Base-by-base conservation (phyloP, 2,797 vertebrate species). In the Pantherophis vulpinus region DNA sequence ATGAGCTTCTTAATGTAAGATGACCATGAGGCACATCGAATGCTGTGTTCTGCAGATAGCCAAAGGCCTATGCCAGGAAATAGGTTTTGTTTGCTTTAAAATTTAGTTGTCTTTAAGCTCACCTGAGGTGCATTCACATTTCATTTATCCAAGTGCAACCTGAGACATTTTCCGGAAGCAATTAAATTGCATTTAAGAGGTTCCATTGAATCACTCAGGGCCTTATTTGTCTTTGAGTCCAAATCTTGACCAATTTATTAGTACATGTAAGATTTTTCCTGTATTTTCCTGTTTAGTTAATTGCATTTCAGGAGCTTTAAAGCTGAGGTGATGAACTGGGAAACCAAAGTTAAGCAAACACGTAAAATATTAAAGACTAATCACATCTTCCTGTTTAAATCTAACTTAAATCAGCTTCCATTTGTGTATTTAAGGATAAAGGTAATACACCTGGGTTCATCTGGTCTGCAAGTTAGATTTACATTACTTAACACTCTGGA, bases 241-340 rank as follows among this genome's bases (percentile, higher is more conserved):
- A 25, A 86, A 89, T 66, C 87, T 91, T 91, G 90, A 89, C 70
- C 59, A 86, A 86, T 54, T 86, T 89, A 91, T 93, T 89, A 86
- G 32, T 47, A 47, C 51, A 11, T 66, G 47, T 29, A 79, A 79
- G 23, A 74, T 23, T 88, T 54, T 79, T 55, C n/a, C 29, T 55
- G 79, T 25, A 83, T 83, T 47, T 83, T 83, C 86, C 93, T 93
- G 60, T 66, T 70, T 70, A 86, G 87, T 61, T 91, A 93, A 93
- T 93, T 93, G 74, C 90, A 93, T 91, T 91, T 91, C 93, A 93
- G 93, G 86, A 91, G 58, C 59, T 93, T 89, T 86, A 90, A 87
- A 88, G 37, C 70, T 61, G 87, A 89, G 58, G 87, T 5, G 86
- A 89, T 91, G 90, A 93, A 63, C 42, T 66, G 90, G 58, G 90